A percentile compares a stretch with the other conserved stretches of the same genome.
Evolutionary conservation across 30 jellyfish, hydroid and myxozoan species (phyloP).

Genomic region (Mastigias papua): DNA sequence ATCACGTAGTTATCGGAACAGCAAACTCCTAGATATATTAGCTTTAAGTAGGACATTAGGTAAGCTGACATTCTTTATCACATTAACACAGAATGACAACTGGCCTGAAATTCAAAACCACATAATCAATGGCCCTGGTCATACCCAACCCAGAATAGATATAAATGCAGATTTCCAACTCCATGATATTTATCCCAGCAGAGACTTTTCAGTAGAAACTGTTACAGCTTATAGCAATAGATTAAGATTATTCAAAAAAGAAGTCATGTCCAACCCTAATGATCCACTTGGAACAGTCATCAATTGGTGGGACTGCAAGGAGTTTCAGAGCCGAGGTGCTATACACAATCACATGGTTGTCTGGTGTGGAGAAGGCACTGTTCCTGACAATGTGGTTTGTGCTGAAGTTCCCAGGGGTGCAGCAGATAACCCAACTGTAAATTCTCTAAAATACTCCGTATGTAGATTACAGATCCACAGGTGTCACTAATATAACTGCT

Average conservation of each 20-base stretch:
- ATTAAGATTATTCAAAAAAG: neutral
- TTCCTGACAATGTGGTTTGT: too few species aligned
- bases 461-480: neutral
- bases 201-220: neutral
- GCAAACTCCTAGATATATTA: neutral
- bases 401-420: too few species aligned
- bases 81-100: neutral
- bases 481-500: neutral
- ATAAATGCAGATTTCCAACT: neutral
- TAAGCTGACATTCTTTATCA: too few species aligned
- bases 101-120: neutral
- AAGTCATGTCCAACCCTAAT: neutral
- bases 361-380: too few species aligned
- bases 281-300: neutral
- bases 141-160: neutral
- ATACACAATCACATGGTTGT: too few species aligned
- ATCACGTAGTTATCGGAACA: constrained; percentile 7
- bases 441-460: neutral
- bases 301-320: constrained; percentile 3
- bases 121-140: constrained; percentile 20
- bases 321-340: constrained; percentile 11
- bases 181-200: too few species aligned
- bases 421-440: neutral
- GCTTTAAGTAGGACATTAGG: neutral
- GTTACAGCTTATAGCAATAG: neutral